Base-by-base conservation (phyloP, 2,888 invertebrate genomes). In the Deroplatys truncata region DNA sequence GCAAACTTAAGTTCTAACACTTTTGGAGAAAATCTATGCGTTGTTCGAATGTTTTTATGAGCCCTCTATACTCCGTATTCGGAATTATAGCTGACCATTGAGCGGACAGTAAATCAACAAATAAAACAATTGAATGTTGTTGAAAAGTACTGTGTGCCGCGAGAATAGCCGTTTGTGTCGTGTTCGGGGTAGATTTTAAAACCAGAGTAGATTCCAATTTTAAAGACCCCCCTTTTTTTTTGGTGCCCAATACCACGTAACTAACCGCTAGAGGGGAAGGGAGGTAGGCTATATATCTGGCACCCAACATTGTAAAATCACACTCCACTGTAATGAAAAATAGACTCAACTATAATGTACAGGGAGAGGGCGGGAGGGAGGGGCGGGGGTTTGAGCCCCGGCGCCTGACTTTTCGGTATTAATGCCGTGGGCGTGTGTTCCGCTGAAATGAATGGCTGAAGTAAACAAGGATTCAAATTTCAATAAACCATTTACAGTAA, bases 401-500 rank as follows among this genome's bases (percentile, higher is more conserved):
- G 87, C 56, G 87, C 29, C 49, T 28, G 56, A 85, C n/a, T 85
- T 85, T 85, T 49, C 85, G 28, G 85, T 85, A 85, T 85, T 85
- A 85, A 85, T 85, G 84, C 28, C 86, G 29, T 56, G 35, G 87
- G 87, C 82, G 56, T 72, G 56, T 72, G 56, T 85, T 82, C 35
- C 35, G 35, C 82, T 87, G 82, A 83, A 83, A 87, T 83, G 87
- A 87, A 87, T 35, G 87, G 83, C 82, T 35, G 82, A 83, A 87
- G 87, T 87, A 87, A 87, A 87, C 87, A 87, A 87, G 35, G 83
- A 83, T 87, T 87, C 83, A 87, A 87, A 87, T 87, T 87, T 87
- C 87, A 87, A 87, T 87, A 83, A 87, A 87, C 87, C 87, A 87
- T 87, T 87, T 82, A 87, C 87, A 87, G 83, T 87, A 87, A 87